These are phyloP conservation scores for Limanda limanda DNA, from an alignment of 2,113 vertebrate species.

Conservation along the genomic window DNA sequence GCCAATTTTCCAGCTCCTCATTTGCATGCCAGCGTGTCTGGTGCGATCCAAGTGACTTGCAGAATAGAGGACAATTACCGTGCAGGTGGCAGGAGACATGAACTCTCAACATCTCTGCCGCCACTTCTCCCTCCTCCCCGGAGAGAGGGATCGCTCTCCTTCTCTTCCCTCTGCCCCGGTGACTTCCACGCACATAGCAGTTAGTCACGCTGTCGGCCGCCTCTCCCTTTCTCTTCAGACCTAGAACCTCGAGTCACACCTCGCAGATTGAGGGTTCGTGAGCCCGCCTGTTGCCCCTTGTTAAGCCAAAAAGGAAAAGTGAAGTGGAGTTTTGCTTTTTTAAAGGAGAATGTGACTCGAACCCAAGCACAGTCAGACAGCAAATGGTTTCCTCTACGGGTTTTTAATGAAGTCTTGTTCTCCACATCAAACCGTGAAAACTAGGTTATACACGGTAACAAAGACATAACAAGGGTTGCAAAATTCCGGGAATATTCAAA, in stretches of 20 bases:
- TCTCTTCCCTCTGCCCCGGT: conserved; percentile 20
- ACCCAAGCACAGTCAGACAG: no score
- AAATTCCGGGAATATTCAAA: no score
- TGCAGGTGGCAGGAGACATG: conserved; percentile 67
- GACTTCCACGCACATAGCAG: conserved; percentile 35
- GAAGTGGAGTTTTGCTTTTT: conserved; percentile 18
- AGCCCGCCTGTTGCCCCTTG: conserved; percentile 13
- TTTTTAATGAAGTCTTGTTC: no score
- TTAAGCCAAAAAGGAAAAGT: not conserved
- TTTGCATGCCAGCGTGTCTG: conserved; percentile 63
- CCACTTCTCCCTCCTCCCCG: conserved; percentile 40
- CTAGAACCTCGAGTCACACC: conserved; percentile 6
- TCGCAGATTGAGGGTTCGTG: conserved; percentile 18
- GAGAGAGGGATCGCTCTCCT: conserved; percentile 30
- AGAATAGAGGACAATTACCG: conserved; percentile 77
- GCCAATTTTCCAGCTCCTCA: conserved; percentile 73
- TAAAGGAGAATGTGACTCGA: no score
- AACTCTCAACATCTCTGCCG: conserved; percentile 55
- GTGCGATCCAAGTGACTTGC: conserved; percentile 60
- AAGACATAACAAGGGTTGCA: no score
- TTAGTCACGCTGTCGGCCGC: conserved; percentile 44
- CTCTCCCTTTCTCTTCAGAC: conserved; percentile 19
- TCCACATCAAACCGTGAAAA: no score
- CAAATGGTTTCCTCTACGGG: no score
- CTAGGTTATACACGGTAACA: no score